phyloP scores from a whole-genome alignment of 2,888 invertebrate species.

The Drosophila crucigera region DNA sequence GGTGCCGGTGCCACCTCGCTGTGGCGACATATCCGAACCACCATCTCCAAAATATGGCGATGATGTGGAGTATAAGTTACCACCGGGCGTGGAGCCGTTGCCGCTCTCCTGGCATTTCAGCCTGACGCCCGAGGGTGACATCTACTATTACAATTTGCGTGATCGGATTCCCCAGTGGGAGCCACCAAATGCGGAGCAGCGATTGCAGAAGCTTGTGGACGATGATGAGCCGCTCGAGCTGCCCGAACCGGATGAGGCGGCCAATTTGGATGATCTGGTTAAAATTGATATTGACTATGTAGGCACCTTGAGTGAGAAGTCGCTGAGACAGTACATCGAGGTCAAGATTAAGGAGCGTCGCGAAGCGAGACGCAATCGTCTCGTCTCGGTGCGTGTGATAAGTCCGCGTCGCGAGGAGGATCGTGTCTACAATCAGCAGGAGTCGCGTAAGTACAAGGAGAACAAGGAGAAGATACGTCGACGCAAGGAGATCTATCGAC shows the following conservation, averaged over 20 bases:
- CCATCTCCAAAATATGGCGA: constrained; percentile 44
- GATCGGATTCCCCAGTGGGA: constrained; percentile 92
- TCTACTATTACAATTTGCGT: constrained; percentile 96
- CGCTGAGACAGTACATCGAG: constrained; percentile 78
- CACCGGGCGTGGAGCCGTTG: constrained; percentile 87
- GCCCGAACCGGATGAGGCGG: constrained; percentile 24
- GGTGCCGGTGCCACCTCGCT: constrained; percentile 82
- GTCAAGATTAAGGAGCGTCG: constrained; percentile 87
- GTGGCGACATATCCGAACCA: constrained; percentile 73
- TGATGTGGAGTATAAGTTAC: constrained; percentile 78
- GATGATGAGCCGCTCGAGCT: constrained; percentile 42
- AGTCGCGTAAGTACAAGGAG: constrained; percentile 91
- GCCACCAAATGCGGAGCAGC: constrained; percentile 87
- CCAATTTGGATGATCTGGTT: constrained; percentile 25
- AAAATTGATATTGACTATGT: constrained; percentile 52
- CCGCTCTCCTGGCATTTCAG: constrained; percentile 96
- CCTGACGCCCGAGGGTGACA: constrained; percentile 92
- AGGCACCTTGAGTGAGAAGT: constrained; percentile 68
- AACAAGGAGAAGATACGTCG: constrained; percentile 92
- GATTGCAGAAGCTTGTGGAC: constrained; percentile 75
- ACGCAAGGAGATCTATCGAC: constrained; percentile 81
- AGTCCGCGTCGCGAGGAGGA: constrained; percentile 93
- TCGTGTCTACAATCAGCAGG: constrained; percentile 89
- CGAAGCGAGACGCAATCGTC: constrained; percentile 85
- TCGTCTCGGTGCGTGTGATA: constrained; percentile 89